Conservation (phyloP, 2,888 invertebrate genomes). For the Pelosia muscerda region DNA sequence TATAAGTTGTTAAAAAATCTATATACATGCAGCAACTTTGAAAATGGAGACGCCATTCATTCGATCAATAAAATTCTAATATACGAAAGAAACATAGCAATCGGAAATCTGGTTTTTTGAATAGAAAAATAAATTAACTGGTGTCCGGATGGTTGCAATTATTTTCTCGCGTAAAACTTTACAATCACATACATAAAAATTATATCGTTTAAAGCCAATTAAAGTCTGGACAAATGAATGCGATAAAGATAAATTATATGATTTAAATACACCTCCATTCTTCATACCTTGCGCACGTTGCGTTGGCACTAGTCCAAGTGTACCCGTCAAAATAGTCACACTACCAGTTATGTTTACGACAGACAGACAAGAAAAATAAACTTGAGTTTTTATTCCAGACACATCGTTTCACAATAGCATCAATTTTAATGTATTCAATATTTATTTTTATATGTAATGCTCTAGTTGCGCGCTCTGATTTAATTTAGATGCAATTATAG, state of each 20-base stretch:
- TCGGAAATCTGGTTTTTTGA: background rate
- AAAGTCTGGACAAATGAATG: slow-evolving; percentile 27
- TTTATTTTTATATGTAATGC: background rate
- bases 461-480: no score
- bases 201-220: slow-evolving; percentile 23
- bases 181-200: slow-evolving; percentile 1
- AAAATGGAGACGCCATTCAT: no score
- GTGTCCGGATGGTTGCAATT: background rate
- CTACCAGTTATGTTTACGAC: slow-evolving; percentile 33
- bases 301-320: slow-evolving; percentile 42
- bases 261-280: slow-evolving; percentile 24
- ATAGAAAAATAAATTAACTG: background rate
- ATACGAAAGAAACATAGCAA: background rate
- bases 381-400: slow-evolving; percentile 16
- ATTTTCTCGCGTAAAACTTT: background rate
- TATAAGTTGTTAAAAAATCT: no score
- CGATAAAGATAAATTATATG: slow-evolving; percentile 34
- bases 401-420: slow-evolving; percentile 6
- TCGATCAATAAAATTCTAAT: background rate
- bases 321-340: slow-evolving; percentile 42
- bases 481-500: no score
- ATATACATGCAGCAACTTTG: no score
- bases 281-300: slow-evolving; percentile 24
- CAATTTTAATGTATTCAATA: background rate
- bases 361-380: slow-evolving; percentile 31